Evolutionary conservation across 2,113 vertebrate genomes (phyloP).

Genomic region (Monarcha castaneiventris): DNA sequence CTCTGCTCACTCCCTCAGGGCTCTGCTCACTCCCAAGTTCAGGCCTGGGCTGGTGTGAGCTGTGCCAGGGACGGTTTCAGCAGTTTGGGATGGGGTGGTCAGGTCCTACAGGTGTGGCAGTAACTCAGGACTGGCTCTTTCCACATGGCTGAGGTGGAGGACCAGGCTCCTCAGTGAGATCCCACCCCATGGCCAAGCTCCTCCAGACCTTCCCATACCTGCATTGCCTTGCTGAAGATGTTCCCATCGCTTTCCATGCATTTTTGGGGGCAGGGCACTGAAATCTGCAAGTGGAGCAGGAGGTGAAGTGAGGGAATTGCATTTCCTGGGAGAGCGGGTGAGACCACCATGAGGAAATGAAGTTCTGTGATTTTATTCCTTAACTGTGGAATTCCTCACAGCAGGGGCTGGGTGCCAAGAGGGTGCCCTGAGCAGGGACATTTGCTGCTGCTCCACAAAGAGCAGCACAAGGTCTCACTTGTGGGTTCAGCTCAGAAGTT

Average conservation of each 20-base stretch:
- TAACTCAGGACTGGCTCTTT: not conserved
- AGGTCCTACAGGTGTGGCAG: not conserved
- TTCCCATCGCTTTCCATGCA: not conserved
- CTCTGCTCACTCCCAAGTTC: not conserved
- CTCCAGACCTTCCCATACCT: not conserved
- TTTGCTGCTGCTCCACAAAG: not conserved
- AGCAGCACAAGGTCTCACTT: not conserved
- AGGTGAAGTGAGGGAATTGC: not conserved
- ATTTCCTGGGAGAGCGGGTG: not conserved
- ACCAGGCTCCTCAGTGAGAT: fast-evolving
- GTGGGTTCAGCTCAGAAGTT: not conserved
- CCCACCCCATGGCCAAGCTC: not conserved
- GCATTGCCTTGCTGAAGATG: not conserved
- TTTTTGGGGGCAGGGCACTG: not conserved
- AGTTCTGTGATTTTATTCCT: not conserved
- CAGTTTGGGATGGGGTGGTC: not conserved
- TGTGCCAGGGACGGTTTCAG: not conserved
- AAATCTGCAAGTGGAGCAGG: not conserved
- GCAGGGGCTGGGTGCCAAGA: not conserved
- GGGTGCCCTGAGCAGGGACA: not conserved
- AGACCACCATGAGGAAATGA: not conserved
- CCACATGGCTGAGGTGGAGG: not conserved
- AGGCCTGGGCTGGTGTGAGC: not conserved
- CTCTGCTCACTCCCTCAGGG: not conserved
- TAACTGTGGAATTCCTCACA: not conserved